Percentiles rank a stretch among this genome's conserved stretches.
Evolutionary conservation across 2,888 invertebrate species (phyloP).

Genomic region (Sphaerophoria rueppellii): DNA sequence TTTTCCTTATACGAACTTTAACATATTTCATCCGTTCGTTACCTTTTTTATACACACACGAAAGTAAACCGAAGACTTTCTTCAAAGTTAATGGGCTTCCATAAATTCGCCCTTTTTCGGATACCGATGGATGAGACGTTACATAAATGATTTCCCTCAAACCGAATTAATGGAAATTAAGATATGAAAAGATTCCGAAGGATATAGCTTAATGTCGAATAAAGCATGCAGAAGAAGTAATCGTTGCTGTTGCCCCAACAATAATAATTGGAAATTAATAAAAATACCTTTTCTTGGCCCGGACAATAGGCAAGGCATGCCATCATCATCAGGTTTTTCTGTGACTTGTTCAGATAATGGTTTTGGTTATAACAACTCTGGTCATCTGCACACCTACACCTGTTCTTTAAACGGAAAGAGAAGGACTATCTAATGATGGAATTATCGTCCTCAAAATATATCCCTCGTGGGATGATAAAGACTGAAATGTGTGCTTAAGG

Average conservation of each 20-base stretch:
- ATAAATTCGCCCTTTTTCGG: neutral
- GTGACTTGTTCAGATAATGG: neutral
- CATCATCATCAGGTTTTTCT: neutral
- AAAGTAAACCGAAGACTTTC: neutral
- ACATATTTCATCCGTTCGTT: neutral
- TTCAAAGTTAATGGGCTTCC: slow-evolving; percentile 25
- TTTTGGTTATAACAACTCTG: neutral
- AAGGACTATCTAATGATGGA: slow-evolving; percentile 48
- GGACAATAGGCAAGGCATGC: neutral
- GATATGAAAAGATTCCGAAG: slow-evolving; percentile 3
- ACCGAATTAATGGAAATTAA: slow-evolving; percentile 30
- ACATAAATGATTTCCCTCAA: slow-evolving; percentile 15
- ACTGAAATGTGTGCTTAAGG: slow-evolving; percentile 37
- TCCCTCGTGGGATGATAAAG: slow-evolving; percentile 41
- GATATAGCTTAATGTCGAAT: slow-evolving; percentile 15
- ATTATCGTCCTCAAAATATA: slow-evolving; percentile 51
- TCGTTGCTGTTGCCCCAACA: neutral
- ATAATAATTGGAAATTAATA: slow-evolving; percentile 27
- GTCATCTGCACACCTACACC: neutral
- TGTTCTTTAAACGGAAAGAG: neutral
- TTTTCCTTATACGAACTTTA: neutral
- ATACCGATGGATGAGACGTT: neutral
- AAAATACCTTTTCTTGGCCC: neutral
- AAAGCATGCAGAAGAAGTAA: neutral
- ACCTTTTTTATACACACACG: neutral